Evolutionary conservation across 2,888 invertebrate species (phyloP), one percentile per base, ranked within the genome.

Genomic region (Cephus runcator): DNA sequence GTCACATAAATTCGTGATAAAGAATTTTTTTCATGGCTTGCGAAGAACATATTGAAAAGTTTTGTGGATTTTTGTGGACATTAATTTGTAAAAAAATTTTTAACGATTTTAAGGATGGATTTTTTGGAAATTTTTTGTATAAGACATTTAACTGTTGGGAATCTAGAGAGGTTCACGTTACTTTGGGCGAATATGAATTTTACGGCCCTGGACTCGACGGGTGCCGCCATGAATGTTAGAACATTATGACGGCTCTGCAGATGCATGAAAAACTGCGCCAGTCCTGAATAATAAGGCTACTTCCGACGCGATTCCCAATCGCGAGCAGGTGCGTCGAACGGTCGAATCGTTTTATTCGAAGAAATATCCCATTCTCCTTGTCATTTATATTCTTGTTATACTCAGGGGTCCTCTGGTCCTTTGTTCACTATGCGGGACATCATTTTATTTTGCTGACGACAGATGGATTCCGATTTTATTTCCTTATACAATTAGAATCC

Each of bases 301-400:
- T 78, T 75, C 76, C 73, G 78, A 75, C 76, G 78, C 75, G 78
- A 78, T 78, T 78, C 78, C 78, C 78, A 78, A 78, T 78, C 78
- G 76, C 75, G 73, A 76, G 73, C 78, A 78, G 78, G 78, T 78
- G 78, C 78, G 76, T 68, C 78, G 75, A 78, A 78, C 78, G 75
- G 78, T 76, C 78, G 78, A 78, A 78, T 78, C 78, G 78, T 78
- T 78, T 78, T 78, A 78, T 78, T 73, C 75, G 40, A n/a, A 36
- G 33, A 31, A 75, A 75, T 34, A 68, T 73, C 73, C 76, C 76
- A 40, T 35, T 74, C 73, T 76, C 75, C 15, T 73, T 76, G 75
- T 68, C 78, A 76, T 78, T 76, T 78, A 78, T 78, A 78, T 78
- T 78, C 78, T 34, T 76, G 75, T 76, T 71, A 78, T 76, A 78